These are phyloP conservation scores for Drosophila micromelanica DNA, from an alignment of 1,140 invertebrate species.

Conservation along the genomic window DNA sequence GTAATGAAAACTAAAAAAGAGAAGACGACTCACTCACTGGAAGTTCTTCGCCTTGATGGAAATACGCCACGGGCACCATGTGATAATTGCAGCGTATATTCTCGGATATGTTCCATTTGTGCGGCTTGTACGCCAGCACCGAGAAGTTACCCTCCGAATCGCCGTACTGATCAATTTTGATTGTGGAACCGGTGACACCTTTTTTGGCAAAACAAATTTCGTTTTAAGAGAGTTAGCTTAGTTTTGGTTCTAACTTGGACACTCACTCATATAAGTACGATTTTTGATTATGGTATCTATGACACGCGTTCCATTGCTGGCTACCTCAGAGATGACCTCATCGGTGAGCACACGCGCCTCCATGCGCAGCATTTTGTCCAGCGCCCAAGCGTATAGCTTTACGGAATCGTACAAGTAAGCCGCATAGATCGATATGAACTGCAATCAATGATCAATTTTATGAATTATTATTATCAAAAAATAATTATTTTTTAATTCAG, in stretches of 20 bases:
- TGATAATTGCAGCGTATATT: slow-evolving; percentile 90
- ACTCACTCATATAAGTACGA: slow-evolving; percentile 92
- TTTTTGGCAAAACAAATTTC: neutral
- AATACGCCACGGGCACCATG: slow-evolving; percentile 92
- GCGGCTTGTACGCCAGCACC: slow-evolving; percentile 91
- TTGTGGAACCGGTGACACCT: slow-evolving; percentile 97
- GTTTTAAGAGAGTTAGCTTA: neutral
- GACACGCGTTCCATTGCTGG: slow-evolving; percentile 90
- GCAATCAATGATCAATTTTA: slow-evolving; percentile 61
- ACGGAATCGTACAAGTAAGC: slow-evolving; percentile 98
- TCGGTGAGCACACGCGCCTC: slow-evolving; percentile 87
- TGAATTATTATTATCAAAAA: neutral
- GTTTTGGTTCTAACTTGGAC: too few species aligned
- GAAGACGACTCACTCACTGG: slow-evolving; percentile 89
- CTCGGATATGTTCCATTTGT: slow-evolving; percentile 83
- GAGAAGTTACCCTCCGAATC: slow-evolving; percentile 99
- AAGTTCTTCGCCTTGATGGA: slow-evolving; percentile 89
- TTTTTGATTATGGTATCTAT: slow-evolving; percentile 92
- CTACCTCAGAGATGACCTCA: slow-evolving; percentile 89
- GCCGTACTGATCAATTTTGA: slow-evolving; percentile 95
- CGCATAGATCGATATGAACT: slow-evolving; percentile 96
- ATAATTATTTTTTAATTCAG: too few species aligned
- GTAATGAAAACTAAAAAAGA: slow-evolving; percentile 74
- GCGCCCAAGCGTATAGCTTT: slow-evolving; percentile 93
- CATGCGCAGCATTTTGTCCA: slow-evolving; percentile 89